Evolutionary conservation across 2,797 vertebrate species (phyloP), one percentile per base, ranked within the genome.

Genomic region (Tiaroga cobitis): DNA sequence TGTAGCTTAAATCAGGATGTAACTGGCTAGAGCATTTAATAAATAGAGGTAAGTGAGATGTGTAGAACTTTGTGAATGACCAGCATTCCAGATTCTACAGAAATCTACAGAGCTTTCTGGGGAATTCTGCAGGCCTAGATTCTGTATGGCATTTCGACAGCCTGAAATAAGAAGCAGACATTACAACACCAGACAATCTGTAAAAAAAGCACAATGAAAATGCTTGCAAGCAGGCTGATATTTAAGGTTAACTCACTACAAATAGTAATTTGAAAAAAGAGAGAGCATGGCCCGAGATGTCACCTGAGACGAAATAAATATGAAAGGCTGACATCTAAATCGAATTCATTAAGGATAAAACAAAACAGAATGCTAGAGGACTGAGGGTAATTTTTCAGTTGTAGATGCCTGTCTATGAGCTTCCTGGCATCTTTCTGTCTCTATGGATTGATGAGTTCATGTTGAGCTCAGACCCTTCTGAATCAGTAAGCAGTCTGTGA

Each of bases 401-500:
- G 18, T 69, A 43, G 63, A 69, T 59, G 63, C 46, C 34, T 19
- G 65, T 78, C 74, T 56, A 37, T 65, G 65, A 79, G 46, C 56
- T 79, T 85, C n/a, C 43, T 83, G 80, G 61, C 82, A 87, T 82
- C 49, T 76, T 79, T 70, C 78, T 54, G 59, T 82, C 82, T 84
- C 79, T 46, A 79, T 80, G 80, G 83, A 85, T 83, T 63, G 59
- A 80, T 80, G 83, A 70, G 49, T 61, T 65, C 29, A 78, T 59
- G 67, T 59, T 75, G 49, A 85, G 69, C 80, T 69, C 49, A 83
- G 49, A 75, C 16, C 39, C 78, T 67, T 74, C 37, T 88, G 87
- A 76, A n/a, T 88, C 80, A 85, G 76, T 80, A 69, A 78, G 69
- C 72, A 80, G 34, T 74, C 75, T 88, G 61, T 83, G 87, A 85